Percentiles rank a stretch among this genome's conserved stretches.
Evolutionary conservation across 2,113 vertebrate genomes (phyloP).

Genomic region (Amblyornis subalaris): DNA sequence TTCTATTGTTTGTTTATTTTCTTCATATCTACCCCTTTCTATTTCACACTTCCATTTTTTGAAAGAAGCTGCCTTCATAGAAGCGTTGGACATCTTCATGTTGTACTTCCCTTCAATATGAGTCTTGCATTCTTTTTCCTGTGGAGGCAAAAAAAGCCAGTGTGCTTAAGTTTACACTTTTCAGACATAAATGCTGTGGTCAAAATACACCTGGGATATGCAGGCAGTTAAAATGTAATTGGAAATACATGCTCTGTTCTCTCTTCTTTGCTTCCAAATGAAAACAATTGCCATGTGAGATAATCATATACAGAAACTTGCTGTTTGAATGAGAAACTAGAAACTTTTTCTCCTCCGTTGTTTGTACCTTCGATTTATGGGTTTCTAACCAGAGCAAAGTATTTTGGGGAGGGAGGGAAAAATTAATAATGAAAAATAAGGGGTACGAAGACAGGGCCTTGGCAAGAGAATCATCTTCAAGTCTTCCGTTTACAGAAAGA

Average conservation of each 20-base stretch:
- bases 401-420: not conserved
- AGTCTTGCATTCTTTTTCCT: not conserved
- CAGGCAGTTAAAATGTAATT: conserved; percentile 11
- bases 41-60: conserved; percentile 2
- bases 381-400: not conserved
- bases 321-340: not conserved
- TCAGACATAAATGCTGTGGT: conserved; percentile 49
- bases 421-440: not conserved
- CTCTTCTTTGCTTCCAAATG: not conserved
- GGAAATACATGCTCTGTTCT: conserved; percentile 26
- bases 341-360: not conserved
- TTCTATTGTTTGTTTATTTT: not conserved
- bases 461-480: not conserved
- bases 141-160: conserved; percentile 44
- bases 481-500: not conserved
- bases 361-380: not conserved
- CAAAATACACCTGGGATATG: conserved; percentile 30
- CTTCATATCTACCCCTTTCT: not conserved
- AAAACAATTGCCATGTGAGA: not conserved
- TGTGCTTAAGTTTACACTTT: conserved; percentile 15
- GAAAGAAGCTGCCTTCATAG: conserved; percentile 8
- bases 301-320: not conserved
- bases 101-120: conserved; percentile 10
- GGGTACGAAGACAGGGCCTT: not conserved
- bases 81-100: not conserved